These are phyloP conservation scores for Synanthedon myopaeformis DNA, from an alignment of 2,888 invertebrate genomes.

Conservation along the genomic window DNA sequence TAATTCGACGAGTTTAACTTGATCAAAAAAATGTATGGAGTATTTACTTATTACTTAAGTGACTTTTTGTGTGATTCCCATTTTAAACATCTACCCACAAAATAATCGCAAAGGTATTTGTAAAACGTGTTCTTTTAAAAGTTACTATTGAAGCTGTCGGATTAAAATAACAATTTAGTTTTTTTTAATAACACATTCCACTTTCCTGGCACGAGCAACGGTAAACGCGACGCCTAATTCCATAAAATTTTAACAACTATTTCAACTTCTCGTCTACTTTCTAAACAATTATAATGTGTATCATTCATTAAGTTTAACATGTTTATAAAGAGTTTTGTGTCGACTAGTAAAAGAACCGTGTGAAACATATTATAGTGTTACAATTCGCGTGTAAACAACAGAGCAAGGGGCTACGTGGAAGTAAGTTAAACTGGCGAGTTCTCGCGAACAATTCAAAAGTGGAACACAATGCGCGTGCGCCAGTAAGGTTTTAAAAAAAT, in stretches of 20 bases:
- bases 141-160: too few species aligned
- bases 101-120: too few species aligned
- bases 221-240: constrained; percentile 34
- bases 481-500: constrained; percentile 1
- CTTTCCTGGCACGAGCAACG: constrained; percentile 43
- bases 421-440: constrained; percentile 19
- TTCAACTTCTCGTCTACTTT: constrained; percentile 22
- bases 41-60: too few species aligned
- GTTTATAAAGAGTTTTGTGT: neutral
- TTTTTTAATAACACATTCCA: constrained; percentile 5
- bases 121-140: too few species aligned
- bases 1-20: too few species aligned
- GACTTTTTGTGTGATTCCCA: too few species aligned
- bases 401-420: constrained; percentile 51
- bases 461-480: constrained; percentile 29
- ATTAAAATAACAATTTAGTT: too few species aligned
- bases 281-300: constrained; percentile 6
- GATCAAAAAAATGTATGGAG: too few species aligned
- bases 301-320: too few species aligned
- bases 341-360: constrained; percentile 8
- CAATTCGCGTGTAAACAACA: constrained; percentile 60
- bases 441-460: constrained; percentile 23
- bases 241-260: constrained; percentile 15
- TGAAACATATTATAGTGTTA: constrained; percentile 36
- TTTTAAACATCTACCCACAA: too few species aligned